Evolutionary conservation across 2,888 invertebrate species (phyloP).

Genomic region (Sthenelais limicola): DNA sequence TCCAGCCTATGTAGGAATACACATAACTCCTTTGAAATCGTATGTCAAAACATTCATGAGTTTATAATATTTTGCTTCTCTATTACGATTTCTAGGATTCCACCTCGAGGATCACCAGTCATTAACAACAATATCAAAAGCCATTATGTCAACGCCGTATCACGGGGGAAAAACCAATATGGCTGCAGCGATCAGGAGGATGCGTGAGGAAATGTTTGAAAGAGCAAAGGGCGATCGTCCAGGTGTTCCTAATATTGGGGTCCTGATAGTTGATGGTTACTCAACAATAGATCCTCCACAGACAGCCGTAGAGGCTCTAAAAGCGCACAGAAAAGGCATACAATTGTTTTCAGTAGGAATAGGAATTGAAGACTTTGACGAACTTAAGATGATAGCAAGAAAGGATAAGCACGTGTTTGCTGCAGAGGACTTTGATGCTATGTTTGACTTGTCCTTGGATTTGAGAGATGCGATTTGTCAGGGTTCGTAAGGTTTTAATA

Average conservation of each 20-base stretch:
- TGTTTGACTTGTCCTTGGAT: conserved; percentile 12
- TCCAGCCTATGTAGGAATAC: no score
- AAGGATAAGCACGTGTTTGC: conserved; percentile 26
- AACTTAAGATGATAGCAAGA: conserved; percentile 31
- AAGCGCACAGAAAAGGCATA: conserved; percentile 39
- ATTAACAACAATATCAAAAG: conserved; percentile 29
- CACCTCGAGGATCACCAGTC: conserved; percentile 28
- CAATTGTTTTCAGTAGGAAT: conserved; percentile 50
- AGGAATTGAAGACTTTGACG: conserved; percentile 38
- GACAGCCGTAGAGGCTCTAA: conserved; percentile 58
- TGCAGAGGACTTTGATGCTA: conserved; percentile 38
- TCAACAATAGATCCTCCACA: conserved; percentile 57
- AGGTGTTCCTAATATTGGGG: conserved; percentile 59
- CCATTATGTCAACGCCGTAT: conserved; percentile 59
- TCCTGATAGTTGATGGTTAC: conserved; percentile 64
- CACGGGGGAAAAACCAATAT: conserved; percentile 65
- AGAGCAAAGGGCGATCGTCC: conserved; percentile 61
- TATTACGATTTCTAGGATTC: no score
- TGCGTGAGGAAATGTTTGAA: conserved; percentile 61
- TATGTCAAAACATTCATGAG: no score
- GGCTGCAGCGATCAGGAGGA: conserved; percentile 56
- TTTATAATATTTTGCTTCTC: no score
- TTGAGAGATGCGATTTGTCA: conserved; percentile 25
- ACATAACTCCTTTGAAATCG: no score
- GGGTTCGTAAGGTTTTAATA: conserved; percentile 4